These are phyloP conservation scores for Tinea trinotella DNA, from an alignment of 2,888 invertebrate species.

Conservation along the genomic window DNA sequence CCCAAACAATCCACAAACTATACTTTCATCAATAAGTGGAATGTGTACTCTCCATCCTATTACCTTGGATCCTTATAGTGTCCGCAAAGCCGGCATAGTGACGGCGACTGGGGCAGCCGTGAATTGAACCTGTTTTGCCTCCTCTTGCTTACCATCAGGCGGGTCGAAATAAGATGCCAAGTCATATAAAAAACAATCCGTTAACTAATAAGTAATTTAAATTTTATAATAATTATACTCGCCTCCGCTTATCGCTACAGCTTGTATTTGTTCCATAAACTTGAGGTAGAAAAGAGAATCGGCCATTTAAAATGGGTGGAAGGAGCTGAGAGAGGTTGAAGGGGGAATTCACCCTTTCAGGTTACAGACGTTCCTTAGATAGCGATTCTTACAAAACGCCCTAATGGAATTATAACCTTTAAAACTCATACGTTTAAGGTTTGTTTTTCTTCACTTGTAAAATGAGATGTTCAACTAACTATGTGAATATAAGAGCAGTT, in stretches of 20 bases:
- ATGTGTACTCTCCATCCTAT: too few species aligned
- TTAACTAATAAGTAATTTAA: too few species aligned
- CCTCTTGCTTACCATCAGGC: too few species aligned
- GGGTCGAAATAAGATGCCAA: too few species aligned
- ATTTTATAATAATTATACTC: too few species aligned
- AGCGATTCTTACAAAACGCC: neutral
- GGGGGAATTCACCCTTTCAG: conserved; percentile 10
- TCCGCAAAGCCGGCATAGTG: too few species aligned
- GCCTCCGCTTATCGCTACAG: neutral
- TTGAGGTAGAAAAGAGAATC: conserved; percentile 2
- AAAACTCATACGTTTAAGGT: neutral
- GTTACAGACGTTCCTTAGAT: neutral
- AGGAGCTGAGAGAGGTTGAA: conserved; percentile 6
- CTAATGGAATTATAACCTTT: neutral
- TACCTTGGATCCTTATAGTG: too few species aligned
- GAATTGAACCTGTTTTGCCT: too few species aligned
- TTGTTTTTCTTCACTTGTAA: neutral
- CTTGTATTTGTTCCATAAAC: neutral
- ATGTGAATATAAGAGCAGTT: neutral
- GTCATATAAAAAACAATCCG: too few species aligned
- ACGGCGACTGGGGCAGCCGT: too few species aligned
- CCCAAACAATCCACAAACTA: too few species aligned
- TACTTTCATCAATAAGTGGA: too few species aligned
- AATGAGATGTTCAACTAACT: neutral
- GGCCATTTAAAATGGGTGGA: conserved; percentile 12